Conservation (phyloP, 1,140 invertebrate species). For the Tenebrio molitor region DNA sequence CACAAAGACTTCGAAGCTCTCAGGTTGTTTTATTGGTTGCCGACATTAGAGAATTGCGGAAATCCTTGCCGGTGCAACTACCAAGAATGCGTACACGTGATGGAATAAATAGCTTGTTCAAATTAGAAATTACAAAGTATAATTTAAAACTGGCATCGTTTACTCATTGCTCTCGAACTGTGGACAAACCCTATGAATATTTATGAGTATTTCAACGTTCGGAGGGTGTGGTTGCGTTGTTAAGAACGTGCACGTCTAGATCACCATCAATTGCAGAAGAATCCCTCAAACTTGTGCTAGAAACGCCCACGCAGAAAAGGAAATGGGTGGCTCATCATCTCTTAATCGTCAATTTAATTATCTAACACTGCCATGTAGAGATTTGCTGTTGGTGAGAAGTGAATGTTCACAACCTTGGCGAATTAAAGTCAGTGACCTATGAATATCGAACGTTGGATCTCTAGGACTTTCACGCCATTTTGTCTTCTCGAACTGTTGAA, state of each 20-base stretch:
- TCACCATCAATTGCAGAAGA: constrained; percentile 29
- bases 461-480: constrained; percentile 27
- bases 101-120: constrained; percentile 8
- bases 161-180: constrained; percentile 19
- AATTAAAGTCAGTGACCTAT: constrained; percentile 31
- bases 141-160: constrained; percentile 37
- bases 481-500: background rate
- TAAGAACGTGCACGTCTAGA: constrained; percentile 20
- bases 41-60: constrained; percentile 9
- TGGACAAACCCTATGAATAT: constrained; percentile 34
- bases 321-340: background rate
- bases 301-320: constrained; percentile 14
- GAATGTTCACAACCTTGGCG: constrained; percentile 35
- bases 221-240: constrained; percentile 25
- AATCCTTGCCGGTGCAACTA: background rate
- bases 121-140: constrained; percentile 40
- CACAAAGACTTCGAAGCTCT: no score
- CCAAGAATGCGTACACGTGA: background rate
- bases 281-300: constrained; percentile 15
- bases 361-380: background rate
- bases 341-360: constrained; percentile 19
- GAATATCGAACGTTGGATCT: constrained; percentile 29
- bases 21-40: constrained; percentile 15
- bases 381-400: constrained; percentile 27
- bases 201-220: constrained; percentile 25